These are phyloP conservation scores for Sigmodon hispidus DNA, from an alignment of 2,113 vertebrate species.

Conservation along the genomic window DNA sequence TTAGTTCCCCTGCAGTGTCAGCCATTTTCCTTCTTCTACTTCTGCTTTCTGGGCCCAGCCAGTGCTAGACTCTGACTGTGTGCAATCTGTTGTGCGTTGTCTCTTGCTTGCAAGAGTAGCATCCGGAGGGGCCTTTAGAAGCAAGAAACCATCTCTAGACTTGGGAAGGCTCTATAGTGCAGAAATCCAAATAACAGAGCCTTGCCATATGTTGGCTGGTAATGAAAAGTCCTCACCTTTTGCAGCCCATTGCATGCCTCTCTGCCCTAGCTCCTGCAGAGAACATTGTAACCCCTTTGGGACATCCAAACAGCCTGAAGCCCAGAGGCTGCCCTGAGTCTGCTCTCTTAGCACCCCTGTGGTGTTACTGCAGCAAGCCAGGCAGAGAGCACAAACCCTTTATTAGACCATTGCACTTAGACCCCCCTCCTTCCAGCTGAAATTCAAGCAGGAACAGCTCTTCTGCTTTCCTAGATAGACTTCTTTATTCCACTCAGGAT, in stretches of 20 bases:
- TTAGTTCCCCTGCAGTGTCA: conserved; percentile 43
- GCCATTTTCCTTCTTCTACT: conserved; percentile 45
- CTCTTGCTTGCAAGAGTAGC: conserved; percentile 22
- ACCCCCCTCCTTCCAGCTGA: not conserved
- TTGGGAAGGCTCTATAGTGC: not conserved
- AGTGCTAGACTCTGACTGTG: conserved; percentile 21
- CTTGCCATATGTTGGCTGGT: not conserved
- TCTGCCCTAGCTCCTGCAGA: not conserved
- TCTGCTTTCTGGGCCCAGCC: not conserved
- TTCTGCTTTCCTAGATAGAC: not conserved
- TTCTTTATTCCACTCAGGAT: not conserved
- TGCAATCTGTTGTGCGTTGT: conserved; percentile 50
- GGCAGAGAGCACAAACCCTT: not conserved
- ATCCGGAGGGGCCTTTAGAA: not conserved
- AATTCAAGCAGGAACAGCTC: not conserved
- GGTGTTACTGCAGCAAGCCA: not conserved
- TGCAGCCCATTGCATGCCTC: not conserved
- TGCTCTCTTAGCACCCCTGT: not conserved
- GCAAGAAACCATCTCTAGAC: not conserved
- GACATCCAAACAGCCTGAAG: not conserved
- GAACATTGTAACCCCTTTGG: not conserved
- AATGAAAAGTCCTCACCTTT: conserved; percentile 23
- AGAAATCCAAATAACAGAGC: not conserved
- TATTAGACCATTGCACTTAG: accelerated
- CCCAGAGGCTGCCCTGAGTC: not conserved